Evolutionary conservation across 2,113 vertebrate species (phyloP).

Genomic region (Lepus europaeus): DNA sequence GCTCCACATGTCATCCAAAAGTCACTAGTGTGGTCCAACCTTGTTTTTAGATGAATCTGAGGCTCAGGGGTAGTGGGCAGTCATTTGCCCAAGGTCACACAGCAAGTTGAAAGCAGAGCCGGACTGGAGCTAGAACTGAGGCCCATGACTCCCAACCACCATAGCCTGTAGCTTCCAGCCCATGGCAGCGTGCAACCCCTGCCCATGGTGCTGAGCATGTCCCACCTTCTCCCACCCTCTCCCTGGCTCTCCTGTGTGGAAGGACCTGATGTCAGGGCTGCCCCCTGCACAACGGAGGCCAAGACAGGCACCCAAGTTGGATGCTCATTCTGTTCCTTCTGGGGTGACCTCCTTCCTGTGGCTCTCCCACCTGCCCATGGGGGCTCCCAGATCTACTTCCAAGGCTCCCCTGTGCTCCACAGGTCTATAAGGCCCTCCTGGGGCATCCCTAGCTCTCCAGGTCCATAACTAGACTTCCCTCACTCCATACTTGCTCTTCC

Average conservation of each 20-base stretch:
- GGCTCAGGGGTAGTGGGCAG: constrained; percentile 18
- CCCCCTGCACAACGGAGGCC: not conserved
- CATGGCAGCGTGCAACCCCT: not conserved
- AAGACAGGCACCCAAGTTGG: not conserved
- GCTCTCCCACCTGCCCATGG: not conserved
- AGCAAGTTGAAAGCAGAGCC: constrained; percentile 72
- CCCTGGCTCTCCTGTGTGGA: not conserved
- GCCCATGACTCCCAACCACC: not conserved
- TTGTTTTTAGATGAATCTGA: constrained; percentile 60
- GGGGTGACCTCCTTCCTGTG: not conserved
- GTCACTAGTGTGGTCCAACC: constrained; percentile 30
- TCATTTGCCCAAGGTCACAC: constrained; percentile 75
- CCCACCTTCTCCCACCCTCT: not conserved
- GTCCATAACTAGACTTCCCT: not conserved
- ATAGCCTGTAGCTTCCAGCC: not conserved
- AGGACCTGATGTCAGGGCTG: not conserved
- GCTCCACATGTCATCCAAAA: constrained; percentile 57
- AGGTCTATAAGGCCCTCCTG: not conserved
- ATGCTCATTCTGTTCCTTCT: not conserved
- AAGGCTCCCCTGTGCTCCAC: not conserved
- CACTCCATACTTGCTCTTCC: not conserved
- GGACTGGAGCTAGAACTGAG: not conserved
- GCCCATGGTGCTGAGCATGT: not conserved
- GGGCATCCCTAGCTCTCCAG: not conserved
- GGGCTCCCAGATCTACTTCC: not conserved